These are phyloP conservation scores for Homarus americanus DNA, from an alignment of 1,140 invertebrate genomes.

Conservation along the genomic window DNA sequence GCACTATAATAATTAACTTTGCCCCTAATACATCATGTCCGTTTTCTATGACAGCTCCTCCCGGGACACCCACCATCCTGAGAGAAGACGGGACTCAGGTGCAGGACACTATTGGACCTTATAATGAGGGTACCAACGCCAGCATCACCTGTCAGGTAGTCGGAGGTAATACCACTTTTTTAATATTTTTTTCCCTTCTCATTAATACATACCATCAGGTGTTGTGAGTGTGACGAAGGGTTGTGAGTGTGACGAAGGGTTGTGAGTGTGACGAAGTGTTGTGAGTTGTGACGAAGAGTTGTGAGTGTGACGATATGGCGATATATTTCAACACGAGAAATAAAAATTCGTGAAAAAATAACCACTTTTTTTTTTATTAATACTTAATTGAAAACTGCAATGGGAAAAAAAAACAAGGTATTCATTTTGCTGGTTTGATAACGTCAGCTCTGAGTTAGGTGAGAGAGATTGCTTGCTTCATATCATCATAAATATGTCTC, in stretches of 20 bases:
- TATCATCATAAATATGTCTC: too few species aligned
- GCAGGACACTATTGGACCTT: not conserved
- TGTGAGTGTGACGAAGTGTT: not conserved
- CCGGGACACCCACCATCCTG: conserved; percentile 8
- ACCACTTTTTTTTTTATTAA: too few species aligned
- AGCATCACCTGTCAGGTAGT: conserved; percentile 46
- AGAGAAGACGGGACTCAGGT: conserved; percentile 17
- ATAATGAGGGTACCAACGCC: conserved; percentile 35
- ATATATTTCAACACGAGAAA: not conserved
- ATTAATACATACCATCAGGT: too few species aligned
- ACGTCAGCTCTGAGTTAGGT: too few species aligned
- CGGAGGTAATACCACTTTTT: conserved; percentile 26
- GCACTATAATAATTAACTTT: not conserved
- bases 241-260: not conserved
- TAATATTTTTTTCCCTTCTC: too few species aligned
- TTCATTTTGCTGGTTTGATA: too few species aligned
- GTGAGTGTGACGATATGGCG: not conserved
- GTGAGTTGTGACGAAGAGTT: not conserved
- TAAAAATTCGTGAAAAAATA: not conserved
- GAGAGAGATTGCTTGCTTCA: too few species aligned
- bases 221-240: too few species aligned
- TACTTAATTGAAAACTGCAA: too few species aligned
- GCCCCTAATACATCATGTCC: not conserved
- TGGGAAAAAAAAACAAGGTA: too few species aligned
- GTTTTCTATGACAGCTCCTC: conserved; percentile 25